These are phyloP conservation scores for Mactromeris polynyma DNA, from an alignment of 2,888 invertebrate species.

Conservation along the genomic window DNA sequence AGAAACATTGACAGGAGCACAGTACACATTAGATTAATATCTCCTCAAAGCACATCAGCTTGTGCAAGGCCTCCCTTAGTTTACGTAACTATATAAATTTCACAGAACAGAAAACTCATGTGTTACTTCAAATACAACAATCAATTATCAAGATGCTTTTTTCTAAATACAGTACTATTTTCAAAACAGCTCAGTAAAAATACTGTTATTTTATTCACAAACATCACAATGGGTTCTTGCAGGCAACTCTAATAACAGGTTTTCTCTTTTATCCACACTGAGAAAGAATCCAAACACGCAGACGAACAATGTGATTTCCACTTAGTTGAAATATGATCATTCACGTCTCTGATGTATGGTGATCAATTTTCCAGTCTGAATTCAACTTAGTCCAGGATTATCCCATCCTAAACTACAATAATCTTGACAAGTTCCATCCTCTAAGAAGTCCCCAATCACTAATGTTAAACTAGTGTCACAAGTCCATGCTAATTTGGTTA, in stretches of 20 bases:
- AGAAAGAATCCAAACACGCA: neutral
- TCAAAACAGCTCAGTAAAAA: neutral
- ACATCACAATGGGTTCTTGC: neutral
- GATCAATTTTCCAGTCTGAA: neutral
- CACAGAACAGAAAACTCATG: neutral
- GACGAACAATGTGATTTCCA: neutral
- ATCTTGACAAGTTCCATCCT: neutral
- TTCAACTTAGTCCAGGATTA: neutral
- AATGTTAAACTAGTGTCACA: conserved; percentile 6
- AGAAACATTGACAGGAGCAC: neutral
- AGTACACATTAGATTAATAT: neutral
- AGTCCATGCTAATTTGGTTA: conserved; percentile 19
- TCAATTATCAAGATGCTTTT: neutral
- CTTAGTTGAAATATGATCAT: conserved; percentile 2
- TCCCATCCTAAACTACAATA: neutral
- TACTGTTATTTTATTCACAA: neutral
- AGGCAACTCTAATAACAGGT: neutral
- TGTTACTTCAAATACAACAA: neutral
- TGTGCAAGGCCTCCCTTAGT: neutral
- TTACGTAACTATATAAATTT: neutral
- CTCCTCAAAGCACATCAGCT: neutral
- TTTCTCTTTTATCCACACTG: neutral
- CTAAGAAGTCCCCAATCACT: neutral
- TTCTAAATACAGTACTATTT: neutral
- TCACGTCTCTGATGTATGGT: neutral